Evolutionary conservation across 2,888 invertebrate species (phyloP).

Genomic region (Pterostichus madidus): DNA sequence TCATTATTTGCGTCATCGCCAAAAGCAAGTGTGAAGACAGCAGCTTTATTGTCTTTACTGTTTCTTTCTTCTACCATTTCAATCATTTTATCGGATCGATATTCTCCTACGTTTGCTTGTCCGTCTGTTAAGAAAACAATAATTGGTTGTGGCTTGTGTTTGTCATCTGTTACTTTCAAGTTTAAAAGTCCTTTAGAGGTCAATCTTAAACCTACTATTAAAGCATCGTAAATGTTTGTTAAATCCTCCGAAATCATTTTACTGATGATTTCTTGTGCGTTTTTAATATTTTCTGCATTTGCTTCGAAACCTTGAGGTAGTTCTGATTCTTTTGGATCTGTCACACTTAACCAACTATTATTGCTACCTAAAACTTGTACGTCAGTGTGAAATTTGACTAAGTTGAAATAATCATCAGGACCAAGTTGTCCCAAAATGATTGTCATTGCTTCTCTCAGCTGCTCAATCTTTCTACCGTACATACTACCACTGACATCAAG

Average conservation of each 20-base stretch:
- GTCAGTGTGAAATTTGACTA: conserved; percentile 78
- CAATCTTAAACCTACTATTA: conserved; percentile 76
- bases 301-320: conserved; percentile 75
- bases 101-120: conserved; percentile 72
- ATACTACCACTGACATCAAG: conserved; percentile 79
- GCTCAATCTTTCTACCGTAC: conserved; percentile 76
- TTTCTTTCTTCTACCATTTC: conserved; percentile 52
- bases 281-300: conserved; percentile 77
- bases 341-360: neutral
- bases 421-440: conserved; percentile 81
- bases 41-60: conserved; percentile 61
- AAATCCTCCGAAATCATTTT: conserved; percentile 78
- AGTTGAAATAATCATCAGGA: conserved; percentile 81
- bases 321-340: conserved; percentile 24
- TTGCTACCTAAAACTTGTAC: conserved; percentile 40
- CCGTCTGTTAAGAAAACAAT: conserved; percentile 71
- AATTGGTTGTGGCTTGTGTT: conserved; percentile 77
- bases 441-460: conserved; percentile 80
- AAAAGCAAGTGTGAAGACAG: conserved; percentile 77
- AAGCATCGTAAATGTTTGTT: conserved; percentile 82
- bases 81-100: conserved; percentile 62
- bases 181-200: conserved; percentile 70
- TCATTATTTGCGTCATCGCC: conserved; percentile 76
- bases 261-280: conserved; percentile 79
- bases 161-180: conserved; percentile 69